Evolutionary conservation across 92 coral and sea anemone species (phyloP), one percentile per base, ranked within the genome.

Genomic region (Meandrina meandrites): DNA sequence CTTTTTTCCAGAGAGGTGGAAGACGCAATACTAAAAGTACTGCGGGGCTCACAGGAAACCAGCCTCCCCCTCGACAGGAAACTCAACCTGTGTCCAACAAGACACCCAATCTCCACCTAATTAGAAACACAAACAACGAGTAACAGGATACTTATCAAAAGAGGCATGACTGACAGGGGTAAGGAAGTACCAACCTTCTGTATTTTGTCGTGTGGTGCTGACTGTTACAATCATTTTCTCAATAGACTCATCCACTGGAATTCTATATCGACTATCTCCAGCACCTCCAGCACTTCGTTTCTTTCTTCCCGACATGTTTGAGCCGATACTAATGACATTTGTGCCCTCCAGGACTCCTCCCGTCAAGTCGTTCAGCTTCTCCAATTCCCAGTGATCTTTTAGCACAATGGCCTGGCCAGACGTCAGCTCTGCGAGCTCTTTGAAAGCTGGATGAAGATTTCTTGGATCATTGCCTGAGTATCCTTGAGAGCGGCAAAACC

Each of bases 171-270:
- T 60, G 31, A 60, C 31, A 5, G 8, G 68, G 9, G 53, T 13
- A 48, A 48, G 14, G 31, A 60, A 24, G 27, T 47, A 36, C 79
- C 24, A 27, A 83, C 87, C 87, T 15, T 17, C 32, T 27, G 87
- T 74, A 24, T 53, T 24, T 19, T 12, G 67, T n/a, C 71, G 42
- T 15, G 89, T 83, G 37, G 88, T 82, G 35, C 79, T 91, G 15
- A 91, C 93, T 17, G 94, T 88, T 18, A 96, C 80, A 12, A 88
- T 80, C 74, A 94, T 84, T 78, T 94, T 86, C 22, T 92, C 98
- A 57, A 96, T 88, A 78, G 98, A 92, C 66, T 96, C 98, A 37
- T 96, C 98, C 21, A 96, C 89, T 19, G 93, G 79, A 53, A 96
- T 54, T 72, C 31, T 84, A n/a, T 83, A 83, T 36, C 87, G 87